Percentiles rank a stretch among this genome's conserved stretches.
Evolutionary conservation across 2,888 invertebrate genomes (phyloP).

Genomic region (Punctoribates punctum): DNA sequence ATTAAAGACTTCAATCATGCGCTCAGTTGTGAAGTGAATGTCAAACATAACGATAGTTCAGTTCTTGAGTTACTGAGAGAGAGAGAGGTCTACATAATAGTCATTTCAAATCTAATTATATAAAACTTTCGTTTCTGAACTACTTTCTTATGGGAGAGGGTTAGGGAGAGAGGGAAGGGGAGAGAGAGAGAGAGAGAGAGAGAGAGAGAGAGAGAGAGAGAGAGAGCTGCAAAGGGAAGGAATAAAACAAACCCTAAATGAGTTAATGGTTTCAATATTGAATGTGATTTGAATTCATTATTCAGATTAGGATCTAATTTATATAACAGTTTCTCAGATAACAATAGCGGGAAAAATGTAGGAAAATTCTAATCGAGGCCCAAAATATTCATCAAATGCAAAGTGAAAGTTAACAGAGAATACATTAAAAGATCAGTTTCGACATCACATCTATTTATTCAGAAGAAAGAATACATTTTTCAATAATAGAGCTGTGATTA

Average conservation of each 20-base stretch:
- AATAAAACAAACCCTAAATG: background rate
- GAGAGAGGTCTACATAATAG: background rate
- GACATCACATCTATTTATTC: no score
- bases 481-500: no score
- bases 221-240: background rate
- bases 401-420: no score
- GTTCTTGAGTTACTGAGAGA: background rate
- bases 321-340: background rate
- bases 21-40: constrained; percentile 14
- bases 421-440: no score
- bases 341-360: no score
- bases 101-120: background rate
- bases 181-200: no score
- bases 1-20: constrained; percentile 26
- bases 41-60: background rate
- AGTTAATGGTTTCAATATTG: background rate
- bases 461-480: no score
- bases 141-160: no score
- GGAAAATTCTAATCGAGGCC: no score
- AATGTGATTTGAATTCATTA: constrained; percentile 27
- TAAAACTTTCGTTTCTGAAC: no score
- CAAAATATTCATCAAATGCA: no score
- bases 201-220: background rate
- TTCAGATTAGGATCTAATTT: constrained; percentile 21
- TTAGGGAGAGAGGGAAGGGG: no score